phyloP scores from a whole-genome alignment of 2,797 vertebrate species.

The Pangasius mekongensis region DNA sequence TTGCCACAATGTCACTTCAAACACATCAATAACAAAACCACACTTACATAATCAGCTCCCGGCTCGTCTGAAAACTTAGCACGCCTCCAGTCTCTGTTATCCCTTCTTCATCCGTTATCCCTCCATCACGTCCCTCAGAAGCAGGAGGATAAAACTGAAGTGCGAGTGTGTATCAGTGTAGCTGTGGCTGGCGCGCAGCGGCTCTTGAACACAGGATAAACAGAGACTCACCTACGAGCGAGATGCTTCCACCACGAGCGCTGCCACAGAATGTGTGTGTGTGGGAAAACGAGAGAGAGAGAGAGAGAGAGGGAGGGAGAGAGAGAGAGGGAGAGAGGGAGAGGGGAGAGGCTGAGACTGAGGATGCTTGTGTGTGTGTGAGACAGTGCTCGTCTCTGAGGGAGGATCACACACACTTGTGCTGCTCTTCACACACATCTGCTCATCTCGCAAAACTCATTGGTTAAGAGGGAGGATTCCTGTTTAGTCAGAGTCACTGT shows the following conservation, averaged over 20 bases:
- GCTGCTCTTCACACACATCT: constrained; percentile 78
- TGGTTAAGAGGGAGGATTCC: constrained; percentile 79
- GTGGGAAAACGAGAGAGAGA: constrained; percentile 42
- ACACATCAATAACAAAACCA: not conserved
- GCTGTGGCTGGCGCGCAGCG: not conserved
- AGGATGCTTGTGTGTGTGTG: constrained; percentile 17
- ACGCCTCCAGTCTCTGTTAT: constrained; percentile 31
- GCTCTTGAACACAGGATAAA: constrained; percentile 1
- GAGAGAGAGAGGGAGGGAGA: constrained; percentile 36
- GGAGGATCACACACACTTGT: constrained; percentile 64
- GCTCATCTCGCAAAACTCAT: constrained; percentile 78
- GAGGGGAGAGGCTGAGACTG: constrained; percentile 33
- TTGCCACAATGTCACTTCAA: constrained; percentile 57
- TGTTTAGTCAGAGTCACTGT: constrained; percentile 76
- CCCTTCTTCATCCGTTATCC: constrained; percentile 17
- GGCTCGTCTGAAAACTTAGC: constrained; percentile 64
- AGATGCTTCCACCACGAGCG: constrained; percentile 16
- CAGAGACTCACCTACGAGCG: constrained; percentile 10
- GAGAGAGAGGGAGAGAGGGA: constrained; percentile 36
- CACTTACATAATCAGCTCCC: constrained; percentile 52
- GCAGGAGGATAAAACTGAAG: constrained; percentile 2
- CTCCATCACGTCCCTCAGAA: constrained; percentile 14
- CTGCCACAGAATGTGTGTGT: constrained; percentile 42
- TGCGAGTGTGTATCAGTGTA: not conserved
- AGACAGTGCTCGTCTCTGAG: constrained; percentile 69